These are phyloP conservation scores for Himalopsyche japonica DNA, from an alignment of 2,888 invertebrate species.

Conservation along the genomic window DNA sequence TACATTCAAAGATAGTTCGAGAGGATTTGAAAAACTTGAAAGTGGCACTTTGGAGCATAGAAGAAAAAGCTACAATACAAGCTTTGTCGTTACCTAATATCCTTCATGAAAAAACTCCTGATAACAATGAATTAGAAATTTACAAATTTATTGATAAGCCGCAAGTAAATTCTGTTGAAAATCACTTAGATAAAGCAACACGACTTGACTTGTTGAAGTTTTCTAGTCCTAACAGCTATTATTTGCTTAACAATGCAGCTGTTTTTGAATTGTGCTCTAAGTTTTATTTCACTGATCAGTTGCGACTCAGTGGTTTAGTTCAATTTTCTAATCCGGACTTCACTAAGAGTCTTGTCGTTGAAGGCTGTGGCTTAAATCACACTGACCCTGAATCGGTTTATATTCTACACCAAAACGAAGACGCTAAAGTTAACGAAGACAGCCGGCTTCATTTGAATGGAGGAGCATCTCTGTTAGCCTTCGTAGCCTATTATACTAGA, in stretches of 20 bases:
- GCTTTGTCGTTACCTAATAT: slow-evolving; percentile 71
- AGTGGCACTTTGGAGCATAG: slow-evolving; percentile 69
- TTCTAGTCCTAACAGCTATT: slow-evolving; percentile 63
- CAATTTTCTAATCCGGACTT: slow-evolving; percentile 80
- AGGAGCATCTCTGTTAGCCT: slow-evolving; percentile 72
- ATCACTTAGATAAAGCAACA: slow-evolving; percentile 62
- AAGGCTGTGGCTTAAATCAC: slow-evolving; percentile 70
- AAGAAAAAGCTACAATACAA: slow-evolving; percentile 68
- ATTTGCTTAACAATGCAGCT: slow-evolving; percentile 69
- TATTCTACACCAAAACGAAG: slow-evolving; percentile 62
- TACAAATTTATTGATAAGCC: slow-evolving; percentile 45
- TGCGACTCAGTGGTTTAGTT: slow-evolving; percentile 58
- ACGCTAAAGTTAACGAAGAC: slow-evolving; percentile 57
- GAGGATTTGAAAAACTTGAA: slow-evolving; percentile 68
- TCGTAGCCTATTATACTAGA: slow-evolving; percentile 74
- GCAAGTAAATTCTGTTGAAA: slow-evolving; percentile 46
- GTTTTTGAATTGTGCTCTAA: slow-evolving; percentile 68
- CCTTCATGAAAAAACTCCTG: slow-evolving; percentile 67
- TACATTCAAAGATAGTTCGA: slow-evolving; percentile 60
- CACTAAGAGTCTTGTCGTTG: slow-evolving; percentile 71
- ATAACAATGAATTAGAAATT: slow-evolving; percentile 45
- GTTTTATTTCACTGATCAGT: slow-evolving; percentile 55
- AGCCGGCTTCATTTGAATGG: slow-evolving; percentile 76
- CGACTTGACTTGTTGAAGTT: slow-evolving; percentile 61
- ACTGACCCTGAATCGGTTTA: slow-evolving; percentile 61